Conservation (phyloP, 2,797 vertebrate species). For the Decapterus maruadsi region DNA sequence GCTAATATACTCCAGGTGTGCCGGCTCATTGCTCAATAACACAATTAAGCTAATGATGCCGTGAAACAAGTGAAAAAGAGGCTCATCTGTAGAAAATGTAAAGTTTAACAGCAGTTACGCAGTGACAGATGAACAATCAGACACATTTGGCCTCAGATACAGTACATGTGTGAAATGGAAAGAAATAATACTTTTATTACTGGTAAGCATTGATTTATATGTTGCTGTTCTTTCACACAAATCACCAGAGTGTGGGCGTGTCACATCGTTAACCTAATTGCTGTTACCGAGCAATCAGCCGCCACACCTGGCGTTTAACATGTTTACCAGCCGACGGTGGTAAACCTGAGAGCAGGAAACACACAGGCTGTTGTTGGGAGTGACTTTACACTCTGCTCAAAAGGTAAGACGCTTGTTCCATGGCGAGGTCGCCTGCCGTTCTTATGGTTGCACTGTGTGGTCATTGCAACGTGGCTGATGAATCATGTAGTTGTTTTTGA, state of each 20-base stretch:
- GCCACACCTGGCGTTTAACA: conserved; percentile 38
- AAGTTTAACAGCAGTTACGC: not conserved
- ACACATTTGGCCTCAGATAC: not conserved
- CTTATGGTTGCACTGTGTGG: too few relatives aligned
- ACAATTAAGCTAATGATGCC: conserved; percentile 46
- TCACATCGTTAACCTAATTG: conserved; percentile 46
- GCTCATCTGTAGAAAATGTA: conserved; percentile 2
- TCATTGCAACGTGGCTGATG: too few relatives aligned
- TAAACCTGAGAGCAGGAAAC: not conserved
- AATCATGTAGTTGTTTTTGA: too few relatives aligned
- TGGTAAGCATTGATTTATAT: not conserved
- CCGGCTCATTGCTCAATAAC: conserved; percentile 15
- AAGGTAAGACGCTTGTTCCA: not conserved
- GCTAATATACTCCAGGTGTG: conserved; percentile 43
- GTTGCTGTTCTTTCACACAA: not conserved
- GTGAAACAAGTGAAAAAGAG: not conserved
- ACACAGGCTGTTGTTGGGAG: not conserved
- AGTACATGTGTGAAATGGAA: not conserved
- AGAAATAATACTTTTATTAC: not conserved
- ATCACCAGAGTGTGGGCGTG: conserved; percentile 2
- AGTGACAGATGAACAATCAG: not conserved
- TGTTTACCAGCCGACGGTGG: not conserved
- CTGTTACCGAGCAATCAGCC: conserved; percentile 42
- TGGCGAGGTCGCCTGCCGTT: too few relatives aligned
- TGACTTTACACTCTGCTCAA: not conserved